Evolutionary conservation across 2,888 invertebrate species (phyloP).

Genomic region (Meiosimyza decipiens): DNA sequence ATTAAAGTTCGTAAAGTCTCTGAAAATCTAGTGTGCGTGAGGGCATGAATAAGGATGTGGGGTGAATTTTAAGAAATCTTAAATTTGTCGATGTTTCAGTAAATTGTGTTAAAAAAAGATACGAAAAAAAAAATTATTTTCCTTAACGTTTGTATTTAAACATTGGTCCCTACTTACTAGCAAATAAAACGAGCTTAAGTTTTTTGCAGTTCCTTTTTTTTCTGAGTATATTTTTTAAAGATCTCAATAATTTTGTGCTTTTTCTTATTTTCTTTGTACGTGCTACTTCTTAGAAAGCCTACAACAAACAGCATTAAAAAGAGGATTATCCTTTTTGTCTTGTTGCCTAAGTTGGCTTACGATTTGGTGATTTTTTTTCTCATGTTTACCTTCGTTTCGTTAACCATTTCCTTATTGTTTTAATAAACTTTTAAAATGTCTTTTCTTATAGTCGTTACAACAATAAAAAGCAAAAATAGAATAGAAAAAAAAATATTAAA

Average conservation of each 20-base stretch:
- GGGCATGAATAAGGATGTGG: too few relatives aligned
- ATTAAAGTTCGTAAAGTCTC: too few relatives aligned
- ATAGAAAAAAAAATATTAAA: slow-evolving; percentile 22
- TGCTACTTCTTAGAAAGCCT: background rate
- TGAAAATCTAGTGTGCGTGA: too few relatives aligned
- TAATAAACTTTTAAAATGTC: slow-evolving; percentile 62
- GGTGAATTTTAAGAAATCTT: too few relatives aligned
- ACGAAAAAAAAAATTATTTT: background rate
- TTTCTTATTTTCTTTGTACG: background rate
- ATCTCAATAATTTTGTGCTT: background rate
- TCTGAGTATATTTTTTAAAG: too few relatives aligned
- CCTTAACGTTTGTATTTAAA: background rate
- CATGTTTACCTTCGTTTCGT: slow-evolving; percentile 26
- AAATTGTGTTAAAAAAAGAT: too few relatives aligned
- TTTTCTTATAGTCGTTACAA: slow-evolving; percentile 43
- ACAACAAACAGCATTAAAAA: slow-evolving; percentile 38
- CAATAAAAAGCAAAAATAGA: background rate
- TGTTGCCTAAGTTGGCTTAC: slow-evolving; percentile 25
- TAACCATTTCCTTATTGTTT: slow-evolving; percentile 62
- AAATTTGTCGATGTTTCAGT: too few relatives aligned
- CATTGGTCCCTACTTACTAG: background rate
- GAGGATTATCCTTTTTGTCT: slow-evolving; percentile 51
- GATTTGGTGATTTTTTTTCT: slow-evolving; percentile 33
- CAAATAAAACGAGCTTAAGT: slow-evolving; percentile 8
- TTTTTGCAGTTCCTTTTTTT: background rate